Evolutionary conservation across 1,140 invertebrate species (phyloP).

Genomic region (Zeugodacus cucurbitae): DNA sequence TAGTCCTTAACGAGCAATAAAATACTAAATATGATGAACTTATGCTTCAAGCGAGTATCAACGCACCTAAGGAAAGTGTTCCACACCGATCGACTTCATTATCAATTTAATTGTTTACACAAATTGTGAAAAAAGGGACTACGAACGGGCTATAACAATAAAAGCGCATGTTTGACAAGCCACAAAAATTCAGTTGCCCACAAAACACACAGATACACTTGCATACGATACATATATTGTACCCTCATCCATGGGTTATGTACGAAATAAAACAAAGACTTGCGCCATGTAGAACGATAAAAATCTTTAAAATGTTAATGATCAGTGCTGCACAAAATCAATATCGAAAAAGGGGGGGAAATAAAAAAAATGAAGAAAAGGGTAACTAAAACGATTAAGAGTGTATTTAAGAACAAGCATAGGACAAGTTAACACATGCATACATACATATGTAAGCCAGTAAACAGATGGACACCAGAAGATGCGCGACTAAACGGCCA

Average conservation of each 20-base stretch:
- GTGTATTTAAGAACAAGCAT: background rate
- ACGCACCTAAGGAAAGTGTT: background rate
- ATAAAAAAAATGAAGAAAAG: background rate
- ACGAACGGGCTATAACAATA: constrained; percentile 54
- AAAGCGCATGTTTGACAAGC: constrained; percentile 62
- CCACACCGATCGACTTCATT: background rate
- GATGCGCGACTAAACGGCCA: background rate
- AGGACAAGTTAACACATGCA: background rate
- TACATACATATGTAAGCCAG: background rate
- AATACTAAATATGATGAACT: constrained; percentile 32
- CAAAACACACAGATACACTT: background rate
- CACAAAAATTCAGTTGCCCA: background rate
- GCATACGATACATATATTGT: background rate
- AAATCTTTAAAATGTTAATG: constrained; percentile 38
- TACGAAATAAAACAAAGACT: background rate
- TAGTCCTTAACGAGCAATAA: background rate
- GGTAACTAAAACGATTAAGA: background rate
- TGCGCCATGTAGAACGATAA: constrained; percentile 6
- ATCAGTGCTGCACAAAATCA: background rate
- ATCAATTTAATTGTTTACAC: constrained; percentile 24
- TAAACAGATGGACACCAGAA: background rate
- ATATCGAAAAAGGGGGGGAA: background rate
- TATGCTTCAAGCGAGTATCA: constrained; percentile 1
- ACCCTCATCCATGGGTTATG: background rate
- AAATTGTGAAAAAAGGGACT: background rate